Evolutionary conservation across 2,888 invertebrate species (phyloP).

Genomic region (Seladonia tumulorum): DNA sequence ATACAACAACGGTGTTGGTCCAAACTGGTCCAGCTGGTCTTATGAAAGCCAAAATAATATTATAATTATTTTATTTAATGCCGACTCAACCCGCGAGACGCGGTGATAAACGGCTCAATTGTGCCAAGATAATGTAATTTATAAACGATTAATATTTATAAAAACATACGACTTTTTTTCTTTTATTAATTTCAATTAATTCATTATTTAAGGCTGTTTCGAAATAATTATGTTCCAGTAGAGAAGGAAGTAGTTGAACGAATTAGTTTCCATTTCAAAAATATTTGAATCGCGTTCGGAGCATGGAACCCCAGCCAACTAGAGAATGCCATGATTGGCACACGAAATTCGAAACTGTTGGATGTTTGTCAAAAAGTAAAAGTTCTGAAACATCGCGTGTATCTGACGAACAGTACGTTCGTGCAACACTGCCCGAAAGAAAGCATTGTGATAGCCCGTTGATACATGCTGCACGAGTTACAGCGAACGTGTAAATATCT

Average conservation of each 20-base stretch:
- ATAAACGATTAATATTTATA: no score
- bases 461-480: neutral
- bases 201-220: neutral
- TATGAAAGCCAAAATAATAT: neutral
- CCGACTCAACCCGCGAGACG: neutral
- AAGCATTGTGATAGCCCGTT: neutral
- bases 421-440: neutral
- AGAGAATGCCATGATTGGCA: neutral
- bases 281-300: neutral
- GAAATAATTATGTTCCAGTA: neutral
- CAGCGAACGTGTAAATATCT: neutral
- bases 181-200: no score
- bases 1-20: neutral
- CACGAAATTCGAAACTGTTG: neutral
- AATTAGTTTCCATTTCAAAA: neutral
- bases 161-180: no score
- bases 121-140: neutral
- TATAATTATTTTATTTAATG: no score
- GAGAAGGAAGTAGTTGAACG: neutral
- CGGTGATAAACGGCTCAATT: neutral
- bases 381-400: conserved; percentile 19
- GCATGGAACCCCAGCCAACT: neutral
- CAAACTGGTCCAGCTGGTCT: neutral
- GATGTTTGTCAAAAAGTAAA: conserved; percentile 6
- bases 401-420: conserved; percentile 9